A percentile compares a stretch with the other conserved stretches of the same genome.
Conservation (phyloP, 2,113 vertebrate genomes). For the Atractosteus spatula region DNA sequence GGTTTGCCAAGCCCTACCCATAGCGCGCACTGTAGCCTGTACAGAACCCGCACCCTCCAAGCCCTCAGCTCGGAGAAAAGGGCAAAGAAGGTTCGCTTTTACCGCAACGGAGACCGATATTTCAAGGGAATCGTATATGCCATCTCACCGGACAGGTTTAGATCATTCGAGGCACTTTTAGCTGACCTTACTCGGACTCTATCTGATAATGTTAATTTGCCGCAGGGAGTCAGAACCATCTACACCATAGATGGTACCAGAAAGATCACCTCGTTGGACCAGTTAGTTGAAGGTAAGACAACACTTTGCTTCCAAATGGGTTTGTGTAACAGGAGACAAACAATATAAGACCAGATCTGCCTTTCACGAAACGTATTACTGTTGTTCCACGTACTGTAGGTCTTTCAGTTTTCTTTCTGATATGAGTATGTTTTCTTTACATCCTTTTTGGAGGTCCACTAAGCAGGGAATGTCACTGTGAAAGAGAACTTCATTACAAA, state of each 20-base stretch:
- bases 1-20: constrained; percentile 96
- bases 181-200: constrained; percentile 93
- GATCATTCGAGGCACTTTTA: constrained; percentile 90
- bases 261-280: constrained; percentile 86
- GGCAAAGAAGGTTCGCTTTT: constrained; percentile 97
- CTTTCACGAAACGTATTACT: too few species aligned
- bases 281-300: constrained; percentile 88
- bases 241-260: constrained; percentile 83
- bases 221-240: constrained; percentile 93
- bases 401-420: too few species aligned
- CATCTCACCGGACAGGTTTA: constrained; percentile 89
- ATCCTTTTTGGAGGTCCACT: too few species aligned
- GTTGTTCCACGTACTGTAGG: too few species aligned
- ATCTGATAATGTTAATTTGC: constrained; percentile 94
- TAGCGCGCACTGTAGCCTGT: constrained; percentile 97
- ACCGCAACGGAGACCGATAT: constrained; percentile 95
- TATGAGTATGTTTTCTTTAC: too few species aligned
- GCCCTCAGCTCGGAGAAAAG: constrained; percentile 92
- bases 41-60: constrained; percentile 91
- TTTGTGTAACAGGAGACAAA: not conserved
- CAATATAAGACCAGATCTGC: not conserved
- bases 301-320: too few species aligned
- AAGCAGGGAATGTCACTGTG: too few species aligned
- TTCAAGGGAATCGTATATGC: constrained; percentile 98
- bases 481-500: too few species aligned